Conservation (phyloP, 2,888 invertebrate genomes). For the Bruchidius siliquastri region DNA sequence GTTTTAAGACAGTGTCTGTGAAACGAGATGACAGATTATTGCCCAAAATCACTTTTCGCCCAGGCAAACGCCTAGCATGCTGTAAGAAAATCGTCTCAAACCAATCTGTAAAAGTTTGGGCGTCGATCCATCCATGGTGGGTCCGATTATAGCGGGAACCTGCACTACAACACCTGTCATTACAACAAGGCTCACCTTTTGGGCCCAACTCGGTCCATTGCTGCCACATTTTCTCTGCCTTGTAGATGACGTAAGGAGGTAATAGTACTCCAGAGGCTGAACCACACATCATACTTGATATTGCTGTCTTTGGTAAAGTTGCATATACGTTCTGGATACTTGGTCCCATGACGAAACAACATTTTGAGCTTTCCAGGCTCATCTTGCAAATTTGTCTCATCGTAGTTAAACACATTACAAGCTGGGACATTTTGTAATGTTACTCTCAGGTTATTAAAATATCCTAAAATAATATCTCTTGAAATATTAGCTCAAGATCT, state of each 20-base stretch:
- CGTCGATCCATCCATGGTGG: not conserved
- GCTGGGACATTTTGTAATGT: not conserved
- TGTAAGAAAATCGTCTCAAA: conserved; percentile 26
- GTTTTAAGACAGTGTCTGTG: conserved; percentile 8
- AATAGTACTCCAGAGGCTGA: conserved; percentile 32
- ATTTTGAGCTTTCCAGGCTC: conserved; percentile 22
- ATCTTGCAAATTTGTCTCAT: conserved; percentile 15
- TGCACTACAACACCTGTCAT: conserved; percentile 24
- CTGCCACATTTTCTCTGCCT: conserved; percentile 32
- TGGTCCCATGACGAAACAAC: too few species aligned
- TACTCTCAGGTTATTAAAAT: not conserved
- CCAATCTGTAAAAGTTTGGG: conserved; percentile 27
- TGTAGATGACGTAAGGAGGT: conserved; percentile 25
- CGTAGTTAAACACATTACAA: conserved; percentile 12
- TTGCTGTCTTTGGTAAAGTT: too few species aligned
- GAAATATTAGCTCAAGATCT: too few species aligned
- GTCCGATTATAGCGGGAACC: conserved; percentile 22
- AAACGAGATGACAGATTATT: conserved; percentile 25
- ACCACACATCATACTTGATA: conserved; percentile 8
- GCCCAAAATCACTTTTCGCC: conserved; percentile 34
- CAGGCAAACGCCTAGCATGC: conserved; percentile 12
- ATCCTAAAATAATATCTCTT: not conserved
- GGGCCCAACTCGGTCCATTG: conserved; percentile 31
- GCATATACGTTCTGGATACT: too few species aligned
- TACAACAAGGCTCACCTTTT: conserved; percentile 28